phyloP scores from a whole-genome alignment of 1,140 invertebrate species.

The Heterodera schachtii region DNA sequence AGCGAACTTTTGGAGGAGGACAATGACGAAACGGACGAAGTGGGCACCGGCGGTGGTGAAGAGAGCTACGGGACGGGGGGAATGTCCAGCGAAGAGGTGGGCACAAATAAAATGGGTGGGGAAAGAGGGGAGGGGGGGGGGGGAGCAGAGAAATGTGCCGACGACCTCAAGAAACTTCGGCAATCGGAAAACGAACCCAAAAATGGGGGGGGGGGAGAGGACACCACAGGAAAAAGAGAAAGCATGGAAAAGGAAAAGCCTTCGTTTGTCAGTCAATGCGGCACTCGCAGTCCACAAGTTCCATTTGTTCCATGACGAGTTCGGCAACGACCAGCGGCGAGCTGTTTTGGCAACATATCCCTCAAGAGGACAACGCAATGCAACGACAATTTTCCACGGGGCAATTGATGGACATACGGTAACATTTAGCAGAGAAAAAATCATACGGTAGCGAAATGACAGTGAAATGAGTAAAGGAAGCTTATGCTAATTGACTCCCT shows the following conservation, averaged over 20 bases:
- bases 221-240: neutral
- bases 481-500: no score
- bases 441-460: neutral
- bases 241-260: neutral
- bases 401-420: neutral
- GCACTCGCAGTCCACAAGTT: slow-evolving; percentile 50
- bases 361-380: neutral
- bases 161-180: no score
- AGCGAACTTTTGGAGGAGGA: slow-evolving; percentile 58
- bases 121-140: no score
- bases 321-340: slow-evolving; percentile 22
- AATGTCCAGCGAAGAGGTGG: slow-evolving; percentile 16
- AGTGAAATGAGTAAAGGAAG: no score
- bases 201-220: no score
- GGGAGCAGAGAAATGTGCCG: no score
- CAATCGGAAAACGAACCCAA: no score
- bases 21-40: slow-evolving; percentile 41
- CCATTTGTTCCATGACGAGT: slow-evolving; percentile 50
- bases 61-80: neutral
- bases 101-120: neutral
- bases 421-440: neutral
- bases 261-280: slow-evolving; percentile 27
- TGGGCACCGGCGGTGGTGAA: slow-evolving; percentile 21
- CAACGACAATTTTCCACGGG: slow-evolving; percentile 22
- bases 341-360: slow-evolving; percentile 17